Percentiles rank a stretch among this genome's conserved stretches.
phyloP scores from a whole-genome alignment of 2,113 vertebrate species.

The Notarius quadriscutis region DNA sequence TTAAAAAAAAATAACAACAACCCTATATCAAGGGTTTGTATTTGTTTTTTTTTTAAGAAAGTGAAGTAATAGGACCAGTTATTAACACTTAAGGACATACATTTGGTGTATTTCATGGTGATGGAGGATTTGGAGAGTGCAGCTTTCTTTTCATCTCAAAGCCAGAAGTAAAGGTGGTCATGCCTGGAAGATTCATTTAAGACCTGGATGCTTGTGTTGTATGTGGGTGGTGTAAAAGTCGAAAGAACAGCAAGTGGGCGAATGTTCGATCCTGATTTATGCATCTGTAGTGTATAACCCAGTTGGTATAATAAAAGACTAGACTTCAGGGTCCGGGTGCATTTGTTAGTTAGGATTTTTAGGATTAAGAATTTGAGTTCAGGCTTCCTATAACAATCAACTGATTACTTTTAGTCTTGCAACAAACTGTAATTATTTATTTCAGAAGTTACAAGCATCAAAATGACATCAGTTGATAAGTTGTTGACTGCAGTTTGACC shows the following conservation, averaged over 20 bases:
- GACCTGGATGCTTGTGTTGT: not conserved
- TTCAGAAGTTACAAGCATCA: not conserved
- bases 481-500: not conserved
- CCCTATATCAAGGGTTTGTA: constrained; percentile 6
- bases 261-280: constrained; percentile 40
- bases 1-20: constrained; percentile 9
- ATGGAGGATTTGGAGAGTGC: not conserved
- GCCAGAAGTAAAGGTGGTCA: constrained; percentile 19
- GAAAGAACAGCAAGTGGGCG: constrained; percentile 38
- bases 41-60: constrained; percentile 24
- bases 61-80: constrained; percentile 1
- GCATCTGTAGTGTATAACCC: constrained; percentile 1
- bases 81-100: constrained; percentile 10
- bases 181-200: constrained; percentile 23
- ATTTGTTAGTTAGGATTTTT: not conserved
- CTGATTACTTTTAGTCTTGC: not conserved
- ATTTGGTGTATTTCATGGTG: not conserved
- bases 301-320: not conserved
- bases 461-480: not conserved
- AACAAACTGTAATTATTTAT: not conserved
- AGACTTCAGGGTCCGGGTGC: not conserved
- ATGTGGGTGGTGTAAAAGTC: constrained; percentile 33
- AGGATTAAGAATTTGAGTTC: not conserved
- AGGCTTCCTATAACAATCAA: not conserved
- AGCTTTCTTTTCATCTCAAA: not conserved